Evolutionary conservation across 2,888 invertebrate genomes (phyloP).

Genomic region (Ophion obscuratus): DNA sequence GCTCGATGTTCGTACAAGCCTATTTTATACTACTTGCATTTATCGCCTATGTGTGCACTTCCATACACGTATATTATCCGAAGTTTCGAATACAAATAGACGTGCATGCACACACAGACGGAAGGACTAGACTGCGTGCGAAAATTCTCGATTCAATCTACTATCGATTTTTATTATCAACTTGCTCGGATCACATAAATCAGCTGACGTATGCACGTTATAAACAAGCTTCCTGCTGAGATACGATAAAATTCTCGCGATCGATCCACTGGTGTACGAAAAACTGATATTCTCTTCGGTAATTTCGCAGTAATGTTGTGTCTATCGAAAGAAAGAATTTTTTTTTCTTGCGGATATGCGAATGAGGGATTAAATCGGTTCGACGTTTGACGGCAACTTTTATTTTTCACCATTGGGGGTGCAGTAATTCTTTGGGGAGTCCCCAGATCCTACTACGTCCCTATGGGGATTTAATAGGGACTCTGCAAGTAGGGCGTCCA

Average conservation of each 20-base stretch:
- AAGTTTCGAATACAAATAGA: slow-evolving; percentile 2
- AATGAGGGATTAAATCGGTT: too few relatives aligned
- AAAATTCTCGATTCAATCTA: slow-evolving; percentile 67
- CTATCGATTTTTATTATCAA: slow-evolving; percentile 54
- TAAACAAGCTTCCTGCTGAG: slow-evolving; percentile 53
- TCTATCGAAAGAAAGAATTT: too few relatives aligned
- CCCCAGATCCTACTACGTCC: too few relatives aligned
- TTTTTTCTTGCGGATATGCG: too few relatives aligned
- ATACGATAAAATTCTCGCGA: slow-evolving; percentile 48
- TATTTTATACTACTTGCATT: slow-evolving; percentile 54
- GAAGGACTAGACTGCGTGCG: slow-evolving; percentile 59
- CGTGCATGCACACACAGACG: slow-evolving; percentile 17
- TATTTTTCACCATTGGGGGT: too few relatives aligned
- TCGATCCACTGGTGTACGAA: slow-evolving; percentile 23
- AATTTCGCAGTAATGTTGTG: slow-evolving; percentile 1
- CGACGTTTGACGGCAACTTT: too few relatives aligned
- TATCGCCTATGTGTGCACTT: slow-evolving; percentile 9
- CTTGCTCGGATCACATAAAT: slow-evolving; percentile 53
- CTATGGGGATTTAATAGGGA: too few relatives aligned
- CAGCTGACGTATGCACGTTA: slow-evolving; percentile 44
- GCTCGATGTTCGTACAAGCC: slow-evolving; percentile 55
- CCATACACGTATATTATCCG: slow-evolving; percentile 1
- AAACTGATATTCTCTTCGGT: slow-evolving; percentile 19
- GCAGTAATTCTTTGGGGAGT: too few relatives aligned
- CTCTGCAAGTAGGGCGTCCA: too few relatives aligned